Base-by-base conservation (phyloP, 2,113 vertebrate species). In the Oceanodroma tethys region DNA sequence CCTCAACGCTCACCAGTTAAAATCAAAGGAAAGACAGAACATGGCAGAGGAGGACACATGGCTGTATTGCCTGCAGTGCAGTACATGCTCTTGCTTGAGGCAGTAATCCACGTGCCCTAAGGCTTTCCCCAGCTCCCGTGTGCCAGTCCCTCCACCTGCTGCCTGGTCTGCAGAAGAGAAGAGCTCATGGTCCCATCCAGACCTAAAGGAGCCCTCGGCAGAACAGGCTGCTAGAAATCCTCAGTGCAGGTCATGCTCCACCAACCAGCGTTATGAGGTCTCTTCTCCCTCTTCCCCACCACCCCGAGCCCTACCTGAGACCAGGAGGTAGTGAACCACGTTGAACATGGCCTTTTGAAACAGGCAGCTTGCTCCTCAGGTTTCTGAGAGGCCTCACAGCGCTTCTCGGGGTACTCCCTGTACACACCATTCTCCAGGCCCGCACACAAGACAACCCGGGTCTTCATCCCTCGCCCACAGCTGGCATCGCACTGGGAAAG, bases 301-400 rank as follows among this genome's bases (percentile, higher is more conserved):
- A 38, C 14, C 18, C 43, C 2, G 2, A 55, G 50, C 78, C 88
- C 65, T 98, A 99, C 99, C 99, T 99, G 99, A 43, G 99, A 99
- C 99, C 99, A 99, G 83, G 99, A 98, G 11, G 98, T 98, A 56
- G 96, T 99, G 97, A 99, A 98, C 98, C 98, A 99, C 0, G 98
- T 98, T 32, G 98, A 98, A 45, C 98, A 99, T 1, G 98, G 98
- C 79, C 98, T 98, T 97, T 98, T 98, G 90, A 99, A 99, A 72
- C 98, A 98, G 47, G 98, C 90, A 9, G 97, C 97, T 65, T 94
- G 98, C 19, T 94, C 96, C 88, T 98, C 98, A 1, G 98, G 98
- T 90, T 96, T 98, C 19, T 81, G 95, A 29, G 72, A 65, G 21
- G 59, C 90, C 16, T 98, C 90, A 40, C 98, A 99, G 81, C 5